Evolutionary conservation across 2,113 vertebrate species (phyloP), one percentile per base, ranked within the genome.

Genomic region (Mesocricetus auratus): DNA sequence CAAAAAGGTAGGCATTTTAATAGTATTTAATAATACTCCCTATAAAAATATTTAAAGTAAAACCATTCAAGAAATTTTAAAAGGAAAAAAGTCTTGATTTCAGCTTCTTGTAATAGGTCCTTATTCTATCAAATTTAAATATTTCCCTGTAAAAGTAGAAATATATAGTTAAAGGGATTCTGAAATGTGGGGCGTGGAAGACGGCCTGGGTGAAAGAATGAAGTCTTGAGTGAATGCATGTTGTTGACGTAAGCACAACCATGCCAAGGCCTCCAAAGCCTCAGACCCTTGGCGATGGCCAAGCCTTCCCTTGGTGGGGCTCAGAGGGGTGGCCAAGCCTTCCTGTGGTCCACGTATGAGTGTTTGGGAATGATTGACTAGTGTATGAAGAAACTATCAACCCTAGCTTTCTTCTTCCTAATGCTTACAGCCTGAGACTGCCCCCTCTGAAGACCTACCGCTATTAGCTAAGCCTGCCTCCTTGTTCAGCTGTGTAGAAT

Each of bases 1-100:
- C 45, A 11, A 36, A 93, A n/a, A 13, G 1, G 7, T 50, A 83
- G 4, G 16, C 93, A 75, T 96, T 74, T 93, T 53, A 97, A 93
- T 66, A 7, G 36, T 33, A 86, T 26, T 90, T 47, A 93, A 3
- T 68, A 69, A 85, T 64, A 53, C 96, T 97, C 89, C 83, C 39
- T 95, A 0, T 0, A 89, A 96, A 96, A 94, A 90, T 86, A 93
- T 26, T 90, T n/a, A 81, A 92, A 86, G 50, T 91, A 96, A 93
- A 75, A 42, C 69, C 64, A 62, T 73, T 82, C 66, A 86, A 78
- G 58, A 87, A 74, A 56, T 62, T 91, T 89, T 83, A 66, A 86
- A 89, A 8, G 81, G 53, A 96, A 95, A 96, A 96, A 81, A 85
- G 19, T 81, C 62, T 91, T 87, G 31, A 75, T 36, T 91, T 93